A percentile compares a stretch with the other conserved stretches of the same genome.
phyloP scores from a whole-genome alignment of 2,113 vertebrate genomes.

The Pungitius pungitius region DNA sequence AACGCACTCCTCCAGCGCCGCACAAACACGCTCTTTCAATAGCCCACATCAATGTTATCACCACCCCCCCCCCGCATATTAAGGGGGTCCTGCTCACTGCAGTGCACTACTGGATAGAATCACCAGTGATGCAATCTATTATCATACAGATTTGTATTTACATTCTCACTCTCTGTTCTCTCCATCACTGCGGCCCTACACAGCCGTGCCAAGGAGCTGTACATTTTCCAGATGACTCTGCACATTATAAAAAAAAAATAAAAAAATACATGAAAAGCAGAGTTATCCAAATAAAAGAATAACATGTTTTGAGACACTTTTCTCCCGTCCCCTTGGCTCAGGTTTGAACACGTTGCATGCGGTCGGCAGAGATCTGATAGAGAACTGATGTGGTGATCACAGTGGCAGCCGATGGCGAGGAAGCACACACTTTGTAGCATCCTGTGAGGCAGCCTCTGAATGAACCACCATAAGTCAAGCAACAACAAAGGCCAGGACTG shows the following conservation, averaged over 20 bases:
- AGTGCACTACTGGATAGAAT: slow-evolving; percentile 59
- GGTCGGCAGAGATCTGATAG: slow-evolving; percentile 11
- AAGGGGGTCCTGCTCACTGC: slow-evolving; percentile 22
- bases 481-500: slow-evolving; percentile 36
- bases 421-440: slow-evolving; percentile 26
- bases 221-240: slow-evolving; percentile 65
- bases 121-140: slow-evolving; percentile 72
- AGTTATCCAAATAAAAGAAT: slow-evolving; percentile 35
- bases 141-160: slow-evolving; percentile 66
- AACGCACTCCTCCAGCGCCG: slow-evolving; percentile 40
- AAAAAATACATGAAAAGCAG: slow-evolving; percentile 8
- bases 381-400: slow-evolving; percentile 13
- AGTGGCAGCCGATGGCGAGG: slow-evolving; percentile 29
- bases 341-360: slow-evolving; percentile 8
- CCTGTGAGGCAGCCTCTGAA: slow-evolving; percentile 39
- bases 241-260: slow-evolving; percentile 51
- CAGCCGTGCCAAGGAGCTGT: slow-evolving; percentile 42
- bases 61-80: slow-evolving; percentile 40
- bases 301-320: slow-evolving; percentile 30
- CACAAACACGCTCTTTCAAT: slow-evolving; percentile 62
- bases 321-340: background rate
- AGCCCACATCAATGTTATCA: slow-evolving; percentile 75
- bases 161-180: slow-evolving; percentile 64
- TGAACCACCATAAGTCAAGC: slow-evolving; percentile 39
- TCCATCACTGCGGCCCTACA: slow-evolving; percentile 53